Base-by-base conservation (phyloP, 2,113 vertebrate species). In the Leptodactylus fuscus region DNA sequence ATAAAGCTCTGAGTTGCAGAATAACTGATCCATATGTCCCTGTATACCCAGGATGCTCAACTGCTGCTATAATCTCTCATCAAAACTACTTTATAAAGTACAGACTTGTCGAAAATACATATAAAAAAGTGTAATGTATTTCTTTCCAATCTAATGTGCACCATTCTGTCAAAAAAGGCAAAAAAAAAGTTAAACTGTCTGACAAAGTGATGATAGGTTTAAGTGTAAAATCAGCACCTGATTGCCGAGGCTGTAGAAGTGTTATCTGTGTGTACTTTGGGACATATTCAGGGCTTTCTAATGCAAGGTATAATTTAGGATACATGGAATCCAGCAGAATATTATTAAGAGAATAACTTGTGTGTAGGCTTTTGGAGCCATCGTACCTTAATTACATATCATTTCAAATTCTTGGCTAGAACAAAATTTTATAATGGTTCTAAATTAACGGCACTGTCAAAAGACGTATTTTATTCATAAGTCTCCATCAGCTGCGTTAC, bases 391-490 rank as follows among this genome's bases (percentile, higher is more conserved):
- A 85, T 85, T 85, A 36, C 65, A 78, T 70, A 79, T 55, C 41
- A 84, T 77, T 51, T 51, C 24, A 70, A 67, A 79, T 85, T 69
- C 60, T 79, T 79, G 74, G 83, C 75, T 85, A 7, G 60, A 70
- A 62, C 62, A 70, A 79, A 77, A 70, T 85, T 70, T 78, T 85
- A 78, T 85, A 85, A 79, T 85, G 75, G 24, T 34, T 44, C 46
- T 70, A 70, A 70, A 70, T 70, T 79, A 85, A 70, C 32, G 20
- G 60, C 16, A 12, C 75, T 85, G 75, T 85, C 60, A 85, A 79
- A 85, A 79, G 73, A 38, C 44, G 11, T 77, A 85, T 77, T 77
- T 77, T 85, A 85, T 77, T 77, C 71, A 77, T 85, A 77, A 77
- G 73, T 77, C 58, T 77, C 73, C 73, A 85, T 85, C 73, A 85